Evolutionary conservation across 1,140 invertebrate species (phyloP), one percentile per base, ranked within the genome.

Genomic region (Leptinotarsa lineolata): DNA sequence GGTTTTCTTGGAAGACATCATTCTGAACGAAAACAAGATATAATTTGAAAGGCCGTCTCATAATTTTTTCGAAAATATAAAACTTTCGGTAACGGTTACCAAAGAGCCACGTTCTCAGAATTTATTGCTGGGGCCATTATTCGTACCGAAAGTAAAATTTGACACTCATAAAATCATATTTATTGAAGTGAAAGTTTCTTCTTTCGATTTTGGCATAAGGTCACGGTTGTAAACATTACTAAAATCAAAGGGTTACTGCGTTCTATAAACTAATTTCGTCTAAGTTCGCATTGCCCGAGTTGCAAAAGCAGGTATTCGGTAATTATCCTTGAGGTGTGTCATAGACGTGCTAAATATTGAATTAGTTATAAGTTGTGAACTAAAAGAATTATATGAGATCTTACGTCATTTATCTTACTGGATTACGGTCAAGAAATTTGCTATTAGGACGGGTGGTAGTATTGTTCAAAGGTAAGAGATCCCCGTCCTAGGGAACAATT

Each of bases 321-420:
- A 16, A 15, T 15, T 54, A 54, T 54, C n/a, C 48, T 54, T n/a
- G 48, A 54, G 30, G 30, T 11, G 8, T 39, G 16, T 54, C 48
- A 54, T 54, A 54, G 48, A 54, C 48, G 48, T 54, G 48, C 48
- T 18, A 54, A 54, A 54, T 16, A 54, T 54, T 54, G 48, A 54
- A 54, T 54, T 54, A 54, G 15, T 13, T 1, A 54, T 1, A 15
- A 18, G 4, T 54, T 18, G n/a, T 16, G 6, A 54, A 54, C 30
- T 39, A 11, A 39, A 39, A 39, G n/a, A 11, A 39, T 11, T 39
- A 39, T 39, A 39, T 39, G 5, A 39, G 11, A 39, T 39, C 30
- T 39, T 39, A 39, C 30, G 30, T 39, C 30, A 39, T 39, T 39
- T 11, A 39, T 39, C 30, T 39, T 11, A 0, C 30, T 11, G 30